phyloP scores from a whole-genome alignment of 2,113 vertebrate species.

The Sardina pilchardus region DNA sequence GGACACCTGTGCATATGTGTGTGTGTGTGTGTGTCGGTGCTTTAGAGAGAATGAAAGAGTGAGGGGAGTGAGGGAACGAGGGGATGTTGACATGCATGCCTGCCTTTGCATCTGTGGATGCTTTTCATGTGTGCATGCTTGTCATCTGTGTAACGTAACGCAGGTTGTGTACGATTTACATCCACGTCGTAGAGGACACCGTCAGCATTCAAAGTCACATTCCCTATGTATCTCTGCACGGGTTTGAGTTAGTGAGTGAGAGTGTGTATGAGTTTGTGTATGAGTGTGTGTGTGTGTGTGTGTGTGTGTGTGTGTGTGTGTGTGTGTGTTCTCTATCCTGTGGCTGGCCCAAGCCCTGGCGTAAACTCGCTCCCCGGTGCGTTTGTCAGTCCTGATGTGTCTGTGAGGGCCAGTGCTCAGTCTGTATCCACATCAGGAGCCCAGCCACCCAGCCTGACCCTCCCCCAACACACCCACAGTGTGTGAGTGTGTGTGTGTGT shows the following conservation, averaged over 20 bases:
- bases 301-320: not conserved
- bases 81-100: too few relatives aligned
- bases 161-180: too few relatives aligned
- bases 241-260: too few relatives aligned
- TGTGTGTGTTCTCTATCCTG: not conserved
- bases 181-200: too few relatives aligned
- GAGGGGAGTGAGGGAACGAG: too few relatives aligned
- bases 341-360: not conserved
- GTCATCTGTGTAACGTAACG: too few relatives aligned
- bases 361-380: slow-evolving; percentile 50
- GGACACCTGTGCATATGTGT: not conserved
- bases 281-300: not conserved
- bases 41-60: too few relatives aligned
- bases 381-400: slow-evolving; percentile 53
- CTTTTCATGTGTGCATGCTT: too few relatives aligned
- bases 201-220: too few relatives aligned
- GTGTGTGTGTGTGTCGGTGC: not conserved
- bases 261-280: not conserved
- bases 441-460: not conserved
- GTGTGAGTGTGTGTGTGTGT: not conserved
- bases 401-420: slow-evolving; percentile 26
- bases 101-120: too few relatives aligned
- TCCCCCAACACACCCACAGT: not conserved
- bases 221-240: not conserved
- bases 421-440: not conserved